Conservation (phyloP, 2,888 invertebrate species). For the Zelleria hepariella region DNA sequence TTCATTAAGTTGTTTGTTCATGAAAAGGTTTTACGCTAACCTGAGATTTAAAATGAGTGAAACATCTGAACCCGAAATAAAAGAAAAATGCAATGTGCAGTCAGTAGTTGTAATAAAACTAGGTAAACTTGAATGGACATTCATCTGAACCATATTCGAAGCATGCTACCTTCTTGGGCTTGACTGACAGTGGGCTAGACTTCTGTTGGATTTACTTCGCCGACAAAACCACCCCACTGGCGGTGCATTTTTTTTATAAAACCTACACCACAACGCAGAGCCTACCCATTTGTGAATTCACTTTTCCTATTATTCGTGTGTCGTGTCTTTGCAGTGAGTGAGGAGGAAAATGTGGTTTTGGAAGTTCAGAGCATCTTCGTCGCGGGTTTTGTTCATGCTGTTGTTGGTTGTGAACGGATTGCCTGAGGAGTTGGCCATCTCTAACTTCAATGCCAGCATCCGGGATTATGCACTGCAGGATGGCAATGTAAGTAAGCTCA, state of each 20-base stretch:
- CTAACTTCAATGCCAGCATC: slow-evolving; percentile 43
- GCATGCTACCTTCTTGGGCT: too few species aligned
- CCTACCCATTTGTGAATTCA: background rate
- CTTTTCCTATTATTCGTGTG: background rate
- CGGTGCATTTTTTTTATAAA: slow-evolving; percentile 56
- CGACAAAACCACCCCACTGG: slow-evolving; percentile 33
- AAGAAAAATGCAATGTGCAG: too few species aligned
- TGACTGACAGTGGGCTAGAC: too few species aligned
- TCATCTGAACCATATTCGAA: too few species aligned
- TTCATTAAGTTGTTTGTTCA: too few species aligned
- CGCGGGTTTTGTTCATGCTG: background rate
- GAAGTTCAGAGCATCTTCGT: background rate
- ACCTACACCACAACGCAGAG: slow-evolving; percentile 29
- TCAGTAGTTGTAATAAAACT: too few species aligned
- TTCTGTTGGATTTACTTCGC: background rate
- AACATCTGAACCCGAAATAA: too few species aligned
- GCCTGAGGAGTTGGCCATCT: slow-evolving; percentile 21
- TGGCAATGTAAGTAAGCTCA: slow-evolving; percentile 42
- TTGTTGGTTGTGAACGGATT: background rate
- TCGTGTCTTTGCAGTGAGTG: too few species aligned
- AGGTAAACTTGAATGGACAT: too few species aligned
- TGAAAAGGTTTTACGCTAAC: too few species aligned
- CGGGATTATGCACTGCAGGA: slow-evolving; percentile 38
- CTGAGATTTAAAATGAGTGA: too few species aligned
- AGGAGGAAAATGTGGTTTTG: background rate